phyloP scores from a whole-genome alignment of 2,797 vertebrate species.

The Poecilia gillii region DNA sequence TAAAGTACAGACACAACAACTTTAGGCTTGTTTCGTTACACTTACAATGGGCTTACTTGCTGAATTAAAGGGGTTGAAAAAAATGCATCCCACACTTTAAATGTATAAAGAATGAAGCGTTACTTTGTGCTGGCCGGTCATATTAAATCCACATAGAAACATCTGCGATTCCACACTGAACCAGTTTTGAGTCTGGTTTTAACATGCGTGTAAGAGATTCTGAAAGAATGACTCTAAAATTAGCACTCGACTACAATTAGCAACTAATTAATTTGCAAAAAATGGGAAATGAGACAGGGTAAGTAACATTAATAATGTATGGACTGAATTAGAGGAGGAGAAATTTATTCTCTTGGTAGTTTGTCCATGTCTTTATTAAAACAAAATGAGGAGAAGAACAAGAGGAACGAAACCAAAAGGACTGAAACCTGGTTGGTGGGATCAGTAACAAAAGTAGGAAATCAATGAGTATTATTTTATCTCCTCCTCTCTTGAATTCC shows the following conservation, averaged over 20 bases:
- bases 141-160: background rate
- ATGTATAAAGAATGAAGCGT: background rate
- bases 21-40: background rate
- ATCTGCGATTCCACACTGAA: background rate
- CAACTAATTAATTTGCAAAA: conserved; percentile 63
- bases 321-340: conserved; percentile 40
- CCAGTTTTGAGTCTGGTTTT: conserved; percentile 5
- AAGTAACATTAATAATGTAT: conserved; percentile 69
- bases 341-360: conserved; percentile 55
- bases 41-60: background rate
- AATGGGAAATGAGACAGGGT: conserved; percentile 42
- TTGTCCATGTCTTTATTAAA: conserved; percentile 36
- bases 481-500: conserved; percentile 19
- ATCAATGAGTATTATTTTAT: conserved; percentile 21
- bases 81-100: background rate
- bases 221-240: conserved; percentile 54
- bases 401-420: conserved; percentile 28
- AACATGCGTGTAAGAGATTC: conserved; percentile 14
- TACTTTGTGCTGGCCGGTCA: background rate
- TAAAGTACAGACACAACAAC: background rate
- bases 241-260: conserved; percentile 60
- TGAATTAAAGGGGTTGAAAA: background rate
- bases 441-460: conserved; percentile 36
- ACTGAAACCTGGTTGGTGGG: conserved; percentile 32
- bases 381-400: conserved; percentile 7